Base-by-base conservation (phyloP, 2,888 invertebrate genomes). In the Drosophila ezoana region DNA sequence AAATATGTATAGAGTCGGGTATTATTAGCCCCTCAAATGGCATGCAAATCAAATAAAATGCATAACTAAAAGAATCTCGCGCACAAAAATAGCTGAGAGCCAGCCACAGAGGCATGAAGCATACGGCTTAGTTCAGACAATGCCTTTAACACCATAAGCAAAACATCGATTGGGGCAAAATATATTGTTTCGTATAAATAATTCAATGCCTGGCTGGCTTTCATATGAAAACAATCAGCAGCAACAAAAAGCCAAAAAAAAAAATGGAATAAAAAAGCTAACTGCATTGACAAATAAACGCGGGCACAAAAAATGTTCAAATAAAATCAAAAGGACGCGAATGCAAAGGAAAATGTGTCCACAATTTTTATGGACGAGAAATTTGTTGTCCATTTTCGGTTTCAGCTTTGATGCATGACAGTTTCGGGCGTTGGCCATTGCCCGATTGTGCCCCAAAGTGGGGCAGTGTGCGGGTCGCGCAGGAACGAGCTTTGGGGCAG, bases 361-460 rank as follows among this genome's bases (percentile, higher is more conserved):
- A 73, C 67, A 69, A 71, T 71, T 74, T 79, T 73, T 74, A 77
- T 68, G 33, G 57, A 67, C 60, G 77, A 35, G 47, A 77, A 72
- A 65, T 72, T 75, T 79, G 64, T 56, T 77, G 59, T 53, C 54
- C 53, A 66, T 75, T 79, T 68, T 67, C 41, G 66, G 71, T 71
- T 28, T 28, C 53, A 71, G 60, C 59, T 59, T 63, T 67, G 76
- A 72, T 79, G 71, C 43, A 65, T 74, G 60, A 59, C 62, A 58
- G 54, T 57, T 44, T 62, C 58, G 28, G 51, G 58, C 68, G 52
- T 57, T 64, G 51, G 28, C 32, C 60, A 63, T 40, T 47, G 51
- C 51, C 64, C 56, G 54, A 64, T 72, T 60, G 57, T 60, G 67
- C 57, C 53, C 20, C 61, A 47, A 32, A 41, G 38, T 13, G 33